Conservation (phyloP, 2,797 vertebrate genomes). For the Buphagus erythrorhynchus region DNA sequence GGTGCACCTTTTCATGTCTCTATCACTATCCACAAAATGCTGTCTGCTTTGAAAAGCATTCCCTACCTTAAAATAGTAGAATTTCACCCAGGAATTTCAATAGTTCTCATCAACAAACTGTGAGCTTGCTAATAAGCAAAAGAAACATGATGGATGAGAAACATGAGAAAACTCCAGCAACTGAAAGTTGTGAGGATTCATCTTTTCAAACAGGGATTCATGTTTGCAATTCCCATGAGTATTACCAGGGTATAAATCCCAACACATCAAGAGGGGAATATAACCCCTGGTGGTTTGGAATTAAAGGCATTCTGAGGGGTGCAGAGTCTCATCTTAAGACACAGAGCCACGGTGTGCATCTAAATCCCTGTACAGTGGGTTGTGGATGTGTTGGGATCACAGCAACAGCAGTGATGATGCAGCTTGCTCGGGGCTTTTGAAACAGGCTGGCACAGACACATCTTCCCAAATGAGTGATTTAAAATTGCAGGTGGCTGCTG, state of each 20-base stretch:
- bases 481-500: slow-evolving; percentile 39
- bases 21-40: neutral
- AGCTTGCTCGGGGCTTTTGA: slow-evolving; percentile 1
- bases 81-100: neutral
- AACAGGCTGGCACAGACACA: neutral
- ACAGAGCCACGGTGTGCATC: neutral
- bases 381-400: neutral
- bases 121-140: neutral
- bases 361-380: neutral
- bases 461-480: neutral
- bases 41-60: neutral
- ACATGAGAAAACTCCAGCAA: neutral
- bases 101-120: neutral
- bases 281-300: slow-evolving; percentile 30
- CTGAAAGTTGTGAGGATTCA: neutral
- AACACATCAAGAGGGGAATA: slow-evolving; percentile 24
- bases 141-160: neutral
- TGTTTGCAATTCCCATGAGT: slow-evolving; percentile 29
- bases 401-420: neutral
- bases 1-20: neutral
- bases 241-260: slow-evolving; percentile 43
- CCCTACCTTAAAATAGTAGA: neutral
- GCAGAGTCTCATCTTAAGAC: slow-evolving; percentile 19
- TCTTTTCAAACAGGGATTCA: neutral
- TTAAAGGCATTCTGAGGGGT: slow-evolving; percentile 32